A percentile compares a stretch with the other conserved stretches of the same genome.
Conservation (phyloP, 2,113 vertebrate species). For the Tretioscincus oriximinensis region DNA sequence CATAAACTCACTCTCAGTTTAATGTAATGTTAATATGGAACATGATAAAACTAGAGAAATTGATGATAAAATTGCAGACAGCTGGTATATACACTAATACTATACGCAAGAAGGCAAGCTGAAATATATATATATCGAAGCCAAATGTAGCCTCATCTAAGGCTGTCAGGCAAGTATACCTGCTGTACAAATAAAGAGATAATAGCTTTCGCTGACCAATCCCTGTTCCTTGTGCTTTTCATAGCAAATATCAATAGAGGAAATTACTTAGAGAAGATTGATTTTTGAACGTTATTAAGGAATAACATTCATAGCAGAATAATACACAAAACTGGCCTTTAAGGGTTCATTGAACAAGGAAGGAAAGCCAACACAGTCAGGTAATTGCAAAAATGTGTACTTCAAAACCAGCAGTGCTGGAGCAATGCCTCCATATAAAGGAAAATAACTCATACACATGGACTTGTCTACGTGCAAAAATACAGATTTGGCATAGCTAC, state of each 20-base stretch:
- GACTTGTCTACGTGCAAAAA: not conserved
- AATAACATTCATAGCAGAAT: not conserved
- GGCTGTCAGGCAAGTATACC: not conserved
- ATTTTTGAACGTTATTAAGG: slow-evolving; percentile 6
- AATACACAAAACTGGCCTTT: not conserved
- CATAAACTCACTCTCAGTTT: slow-evolving; percentile 38
- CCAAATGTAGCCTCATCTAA: slow-evolving; percentile 25
- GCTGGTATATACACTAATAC: slow-evolving; percentile 34
- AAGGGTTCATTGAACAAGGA: slow-evolving; percentile 9
- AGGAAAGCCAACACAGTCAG: not conserved
- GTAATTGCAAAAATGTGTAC: not conserved
- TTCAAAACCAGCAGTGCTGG: not conserved
- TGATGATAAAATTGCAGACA: slow-evolving; percentile 47
- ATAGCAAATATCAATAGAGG: not conserved
- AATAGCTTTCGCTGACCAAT: not conserved
- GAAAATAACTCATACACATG: not conserved
- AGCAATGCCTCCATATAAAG: not conserved
- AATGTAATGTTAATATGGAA: slow-evolving; percentile 44
- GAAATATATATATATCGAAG: slow-evolving; percentile 37
- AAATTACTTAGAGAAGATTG: not conserved
- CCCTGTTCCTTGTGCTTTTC: not conserved
- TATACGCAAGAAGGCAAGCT: slow-evolving; percentile 43
- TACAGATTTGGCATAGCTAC: fast-evolving
- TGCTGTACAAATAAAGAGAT: not conserved
- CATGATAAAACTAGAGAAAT: slow-evolving; percentile 44